Evolutionary conservation across 2,113 vertebrate species (phyloP).

Genomic region (Rhea pennata): DNA sequence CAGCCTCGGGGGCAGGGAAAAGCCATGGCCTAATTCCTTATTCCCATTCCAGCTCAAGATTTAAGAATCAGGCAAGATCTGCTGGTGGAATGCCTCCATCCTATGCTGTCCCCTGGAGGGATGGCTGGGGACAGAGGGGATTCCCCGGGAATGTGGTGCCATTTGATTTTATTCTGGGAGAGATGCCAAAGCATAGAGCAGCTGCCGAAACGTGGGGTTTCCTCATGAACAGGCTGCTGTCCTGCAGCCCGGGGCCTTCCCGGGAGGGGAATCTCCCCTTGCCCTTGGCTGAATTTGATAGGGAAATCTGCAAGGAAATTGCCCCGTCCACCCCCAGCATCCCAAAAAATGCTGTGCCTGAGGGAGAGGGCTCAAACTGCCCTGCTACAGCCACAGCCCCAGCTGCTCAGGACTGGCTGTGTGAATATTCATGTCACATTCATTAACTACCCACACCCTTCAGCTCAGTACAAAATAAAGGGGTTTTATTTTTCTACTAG

Average conservation of each 20-base stretch:
- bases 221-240: constrained; percentile 31
- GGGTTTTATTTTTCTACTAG: neutral
- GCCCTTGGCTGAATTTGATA: accelerated
- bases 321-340: neutral
- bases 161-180: constrained; percentile 44
- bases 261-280: neutral
- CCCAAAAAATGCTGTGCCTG: neutral
- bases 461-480: neutral
- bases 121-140: constrained; percentile 10
- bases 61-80: neutral
- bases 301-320: neutral
- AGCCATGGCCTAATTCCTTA: neutral
- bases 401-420: neutral
- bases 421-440: accelerated
- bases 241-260: too few species aligned
- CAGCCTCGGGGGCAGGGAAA: neutral
- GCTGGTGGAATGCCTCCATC: accelerated
- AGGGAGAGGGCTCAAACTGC: neutral
- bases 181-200: constrained; percentile 48
- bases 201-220: constrained; percentile 50
- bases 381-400: accelerated
- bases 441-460: neutral
- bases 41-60: neutral
- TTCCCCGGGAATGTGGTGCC: constrained; percentile 21
- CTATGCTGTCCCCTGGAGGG: neutral